Percentiles rank a stretch among this genome's conserved stretches.
phyloP scores from a whole-genome alignment of 2,113 vertebrate species.

The Aythya baeri region DNA sequence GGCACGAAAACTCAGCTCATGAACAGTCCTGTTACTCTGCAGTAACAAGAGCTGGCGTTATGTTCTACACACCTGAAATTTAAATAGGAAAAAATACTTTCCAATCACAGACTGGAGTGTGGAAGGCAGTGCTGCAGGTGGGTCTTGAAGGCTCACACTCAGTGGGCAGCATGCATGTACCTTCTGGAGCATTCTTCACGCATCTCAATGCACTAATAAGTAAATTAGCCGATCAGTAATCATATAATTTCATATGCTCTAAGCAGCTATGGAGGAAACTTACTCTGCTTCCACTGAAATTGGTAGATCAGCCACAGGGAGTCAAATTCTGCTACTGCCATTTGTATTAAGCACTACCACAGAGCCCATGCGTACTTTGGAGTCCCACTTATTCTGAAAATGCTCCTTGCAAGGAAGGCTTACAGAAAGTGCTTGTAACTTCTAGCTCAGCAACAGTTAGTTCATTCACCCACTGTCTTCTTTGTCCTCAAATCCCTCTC shows the following conservation, averaged over 20 bases:
- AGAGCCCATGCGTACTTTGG: accelerated
- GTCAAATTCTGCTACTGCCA: neutral
- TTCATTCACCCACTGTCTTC: constrained; percentile 16
- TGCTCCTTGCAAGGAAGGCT: neutral
- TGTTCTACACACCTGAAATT: neutral
- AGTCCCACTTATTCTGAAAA: neutral
- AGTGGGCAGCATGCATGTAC: neutral
- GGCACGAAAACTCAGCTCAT: neutral
- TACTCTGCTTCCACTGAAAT: neutral
- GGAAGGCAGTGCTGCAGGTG: neutral
- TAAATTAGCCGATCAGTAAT: neutral
- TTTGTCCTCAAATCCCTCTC: constrained; percentile 5
- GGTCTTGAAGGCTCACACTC: neutral
- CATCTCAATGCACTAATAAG: neutral
- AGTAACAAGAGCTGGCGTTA: neutral
- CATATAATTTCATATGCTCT: neutral
- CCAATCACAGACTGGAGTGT: neutral
- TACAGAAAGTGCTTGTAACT: neutral
- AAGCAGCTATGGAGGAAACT: neutral
- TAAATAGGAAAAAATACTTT: neutral
- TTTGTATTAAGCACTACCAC: neutral
- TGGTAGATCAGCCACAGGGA: neutral
- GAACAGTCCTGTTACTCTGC: neutral
- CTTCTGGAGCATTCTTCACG: neutral
- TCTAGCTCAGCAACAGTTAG: neutral